phyloP scores from a whole-genome alignment of 2,888 invertebrate species.

The Sceliomorpha sp. region DNA sequence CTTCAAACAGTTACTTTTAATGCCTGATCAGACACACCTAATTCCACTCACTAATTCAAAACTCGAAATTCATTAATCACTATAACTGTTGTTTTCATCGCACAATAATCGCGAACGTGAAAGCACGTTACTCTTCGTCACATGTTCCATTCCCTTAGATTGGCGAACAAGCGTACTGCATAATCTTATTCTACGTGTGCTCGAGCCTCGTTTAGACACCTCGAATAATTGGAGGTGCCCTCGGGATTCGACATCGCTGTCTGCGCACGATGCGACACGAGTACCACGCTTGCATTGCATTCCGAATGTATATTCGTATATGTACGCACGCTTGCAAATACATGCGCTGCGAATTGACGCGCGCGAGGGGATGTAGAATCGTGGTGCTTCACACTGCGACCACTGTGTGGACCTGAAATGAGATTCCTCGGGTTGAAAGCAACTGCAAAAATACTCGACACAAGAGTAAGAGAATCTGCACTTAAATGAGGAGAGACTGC shows the following conservation, averaged over 20 bases:
- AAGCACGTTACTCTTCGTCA: constrained; percentile 35
- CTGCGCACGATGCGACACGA: constrained; percentile 29
- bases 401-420: constrained; percentile 46
- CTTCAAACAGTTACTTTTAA: too few species aligned
- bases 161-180: constrained; percentile 38
- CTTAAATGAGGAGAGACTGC: constrained; percentile 44
- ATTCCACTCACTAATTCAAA: too few species aligned
- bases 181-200: constrained; percentile 48
- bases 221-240: constrained; percentile 48
- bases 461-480: constrained; percentile 49
- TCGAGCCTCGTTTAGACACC: constrained; percentile 44
- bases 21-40: too few species aligned
- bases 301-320: constrained; percentile 29
- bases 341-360: constrained; percentile 47
- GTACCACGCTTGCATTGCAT: constrained; percentile 28
- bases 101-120: constrained; percentile 22
- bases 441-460: constrained; percentile 45
- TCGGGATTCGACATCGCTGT: constrained; percentile 37
- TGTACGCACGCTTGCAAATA: constrained; percentile 11
- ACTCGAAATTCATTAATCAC: too few species aligned
- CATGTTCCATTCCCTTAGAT: constrained; percentile 33
- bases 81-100: constrained; percentile 23
- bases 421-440: constrained; percentile 44
- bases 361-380: constrained; percentile 14
- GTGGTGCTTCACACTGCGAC: constrained; percentile 35